Evolutionary conservation across 2,113 vertebrate genomes (phyloP), one percentile per base, ranked within the genome.

Genomic region (Ancistrus triradiatus): DNA sequence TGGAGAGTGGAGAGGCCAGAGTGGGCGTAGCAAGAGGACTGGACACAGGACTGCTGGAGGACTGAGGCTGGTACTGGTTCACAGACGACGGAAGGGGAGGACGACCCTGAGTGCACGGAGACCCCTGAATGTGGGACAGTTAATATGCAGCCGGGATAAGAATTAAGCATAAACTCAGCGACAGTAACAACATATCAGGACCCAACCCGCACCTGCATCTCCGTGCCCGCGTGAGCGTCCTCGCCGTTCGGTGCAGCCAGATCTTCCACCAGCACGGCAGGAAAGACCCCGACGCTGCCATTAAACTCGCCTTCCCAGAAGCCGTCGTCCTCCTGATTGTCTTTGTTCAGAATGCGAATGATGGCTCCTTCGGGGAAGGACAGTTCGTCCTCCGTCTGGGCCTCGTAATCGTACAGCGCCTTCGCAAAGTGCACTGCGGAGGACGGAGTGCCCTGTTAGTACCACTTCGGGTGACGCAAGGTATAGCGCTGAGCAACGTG

Each of bases 221-320:
- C 90, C 43, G 69, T 79, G 17, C 78, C 81, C 78, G 89, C 84
- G 5, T 70, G 83, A 13, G 80, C 46, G 53, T 93, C 93, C 15
- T 92, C 93, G 0, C 93, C 93, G 69, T 95, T 91, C 0, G 90
- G 81, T 24, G 83, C 73, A 0, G 81, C 84, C 6, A 98, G 85
- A 61, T 98, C 95, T 64, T 99, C 96, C 0, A 98, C 95, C 55
- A 99, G 63, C 31, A 99, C 94, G 0, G 95, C 96, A 0, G 96
- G 96, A 84, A 99, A 99, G 66, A 97, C 94, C 0, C 96, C 96
- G 1, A 95, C 64, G 0, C 85, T 84, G 0, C 95, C 92, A 0
- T 84, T 95, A 78, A 98, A 92, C 72, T 99, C 96, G 1, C 96
- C 96, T 76, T 98, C 93, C 96, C 95, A 99, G 78, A 99, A 99